These are phyloP conservation scores for Adelges cooleyi DNA, from an alignment of 1,140 invertebrate species.

Conservation along the genomic window DNA sequence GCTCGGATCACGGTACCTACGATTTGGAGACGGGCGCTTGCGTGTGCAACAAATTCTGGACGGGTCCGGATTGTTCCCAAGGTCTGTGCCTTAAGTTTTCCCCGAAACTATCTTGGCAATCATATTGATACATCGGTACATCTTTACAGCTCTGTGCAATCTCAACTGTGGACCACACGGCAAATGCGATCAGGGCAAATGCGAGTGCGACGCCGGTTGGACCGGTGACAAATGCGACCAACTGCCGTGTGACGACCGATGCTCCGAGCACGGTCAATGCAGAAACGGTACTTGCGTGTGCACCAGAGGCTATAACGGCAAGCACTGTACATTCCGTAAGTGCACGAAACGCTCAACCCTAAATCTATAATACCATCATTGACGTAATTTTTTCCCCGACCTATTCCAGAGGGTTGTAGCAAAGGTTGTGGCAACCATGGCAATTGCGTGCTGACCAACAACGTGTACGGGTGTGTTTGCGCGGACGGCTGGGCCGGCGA, in stretches of 20 bases:
- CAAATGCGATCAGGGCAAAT: slow-evolving; percentile 75
- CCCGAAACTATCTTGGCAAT: neutral
- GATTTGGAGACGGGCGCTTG: slow-evolving; percentile 76
- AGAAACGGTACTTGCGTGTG: slow-evolving; percentile 95
- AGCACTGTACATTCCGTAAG: slow-evolving; percentile 91
- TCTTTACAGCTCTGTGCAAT: slow-evolving; percentile 65
- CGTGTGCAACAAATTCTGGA: slow-evolving; percentile 79
- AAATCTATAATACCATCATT: neutral
- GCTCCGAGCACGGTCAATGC: slow-evolving; percentile 90
- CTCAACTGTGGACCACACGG: slow-evolving; percentile 84
- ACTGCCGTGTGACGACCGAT: slow-evolving; percentile 76
- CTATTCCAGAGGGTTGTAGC: slow-evolving; percentile 75
- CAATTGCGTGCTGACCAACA: slow-evolving; percentile 69
- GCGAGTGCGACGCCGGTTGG: slow-evolving; percentile 81
- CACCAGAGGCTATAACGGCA: slow-evolving; percentile 92
- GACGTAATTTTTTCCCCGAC: neutral
- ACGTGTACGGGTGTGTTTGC: slow-evolving; percentile 85
- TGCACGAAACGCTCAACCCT: neutral
- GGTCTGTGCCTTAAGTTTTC: slow-evolving; percentile 45
- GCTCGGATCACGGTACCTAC: slow-evolving; percentile 79
- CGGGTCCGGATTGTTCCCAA: slow-evolving; percentile 80
- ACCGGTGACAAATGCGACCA: slow-evolving; percentile 81
- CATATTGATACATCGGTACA: neutral
- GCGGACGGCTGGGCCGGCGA: slow-evolving; percentile 80
- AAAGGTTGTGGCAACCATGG: slow-evolving; percentile 85